These are phyloP conservation scores for Dasyornis broadbenti DNA, from an alignment of 2,113 vertebrate species.

Conservation along the genomic window DNA sequence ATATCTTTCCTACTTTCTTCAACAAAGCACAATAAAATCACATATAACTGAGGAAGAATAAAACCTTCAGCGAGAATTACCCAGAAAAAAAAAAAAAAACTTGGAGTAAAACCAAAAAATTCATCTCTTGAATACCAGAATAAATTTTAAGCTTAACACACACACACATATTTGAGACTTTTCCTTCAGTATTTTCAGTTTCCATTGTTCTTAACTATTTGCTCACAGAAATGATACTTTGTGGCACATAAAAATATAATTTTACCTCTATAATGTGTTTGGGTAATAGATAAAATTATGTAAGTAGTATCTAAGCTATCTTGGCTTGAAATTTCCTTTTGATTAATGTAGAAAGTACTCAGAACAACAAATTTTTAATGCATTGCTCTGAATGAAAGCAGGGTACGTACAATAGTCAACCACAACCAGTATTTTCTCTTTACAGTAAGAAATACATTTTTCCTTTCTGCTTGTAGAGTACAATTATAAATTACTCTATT, in stretches of 20 bases:
- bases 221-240: not conserved
- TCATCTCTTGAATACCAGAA: not conserved
- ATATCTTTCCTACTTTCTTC: not conserved
- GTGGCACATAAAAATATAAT: not conserved
- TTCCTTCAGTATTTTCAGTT: not conserved
- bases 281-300: not conserved
- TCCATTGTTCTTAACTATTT: not conserved
- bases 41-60: not conserved
- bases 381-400: constrained; percentile 57
- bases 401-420: not conserved
- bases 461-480: constrained; percentile 8
- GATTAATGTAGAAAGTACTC: constrained; percentile 50
- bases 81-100: not conserved
- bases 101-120: not conserved
- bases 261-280: constrained; percentile 27
- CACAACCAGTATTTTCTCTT: constrained; percentile 29
- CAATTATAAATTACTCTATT: not conserved
- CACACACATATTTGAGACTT: not conserved
- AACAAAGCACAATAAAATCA: constrained; percentile 5
- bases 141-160: constrained; percentile 4
- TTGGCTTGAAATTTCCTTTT: not conserved
- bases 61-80: not conserved
- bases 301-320: not conserved
- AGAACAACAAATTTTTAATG: constrained; percentile 31
- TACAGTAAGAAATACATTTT: constrained; percentile 5